phyloP scores from a whole-genome alignment of 2,113 vertebrate species.

The Scomber colias region DNA sequence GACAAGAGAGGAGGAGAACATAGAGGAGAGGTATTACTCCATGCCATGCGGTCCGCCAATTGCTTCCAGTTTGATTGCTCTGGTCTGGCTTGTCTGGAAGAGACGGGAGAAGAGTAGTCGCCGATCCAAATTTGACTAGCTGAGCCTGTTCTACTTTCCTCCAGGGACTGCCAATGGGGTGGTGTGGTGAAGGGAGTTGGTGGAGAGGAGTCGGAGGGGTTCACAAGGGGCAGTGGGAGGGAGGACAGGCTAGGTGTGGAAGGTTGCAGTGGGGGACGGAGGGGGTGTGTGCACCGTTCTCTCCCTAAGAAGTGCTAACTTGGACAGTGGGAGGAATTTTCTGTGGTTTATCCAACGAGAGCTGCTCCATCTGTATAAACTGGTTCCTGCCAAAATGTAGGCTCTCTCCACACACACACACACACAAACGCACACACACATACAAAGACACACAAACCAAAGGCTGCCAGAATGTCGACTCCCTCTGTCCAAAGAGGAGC shows the following conservation, averaged over 20 bases:
- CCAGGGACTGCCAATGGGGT: conserved; percentile 49
- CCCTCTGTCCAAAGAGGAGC: conserved; percentile 81
- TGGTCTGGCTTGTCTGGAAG: conserved; percentile 63
- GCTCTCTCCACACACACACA: conserved; percentile 56
- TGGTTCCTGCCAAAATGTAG: conserved; percentile 85
- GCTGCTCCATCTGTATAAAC: conserved; percentile 91
- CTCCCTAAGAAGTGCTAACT: conserved; percentile 86
- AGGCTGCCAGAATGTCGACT: conserved; percentile 84
- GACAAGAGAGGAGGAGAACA: not conserved
- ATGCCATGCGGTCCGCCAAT: conserved; percentile 17
- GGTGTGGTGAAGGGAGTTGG: conserved; percentile 47
- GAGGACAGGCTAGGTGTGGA: conserved; percentile 62
- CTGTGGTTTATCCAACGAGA: conserved; percentile 88
- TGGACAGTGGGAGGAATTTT: conserved; percentile 89
- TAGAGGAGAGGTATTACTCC: not conserved
- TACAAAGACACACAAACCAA: conserved; percentile 54
- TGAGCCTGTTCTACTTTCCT: conserved; percentile 61
- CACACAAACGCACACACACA: conserved; percentile 35
- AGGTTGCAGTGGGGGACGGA: conserved; percentile 53
- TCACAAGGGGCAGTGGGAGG: conserved; percentile 45
- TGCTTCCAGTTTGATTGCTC: conserved; percentile 64
- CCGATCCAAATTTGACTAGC: conserved; percentile 48
- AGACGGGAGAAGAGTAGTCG: conserved; percentile 39
- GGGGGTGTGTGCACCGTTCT: conserved; percentile 68
- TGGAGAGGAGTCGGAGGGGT: conserved; percentile 35